Evolutionary conservation across 2,113 vertebrate genomes (phyloP), one percentile per base, ranked within the genome.

Genomic region (Amazona guildingii): DNA sequence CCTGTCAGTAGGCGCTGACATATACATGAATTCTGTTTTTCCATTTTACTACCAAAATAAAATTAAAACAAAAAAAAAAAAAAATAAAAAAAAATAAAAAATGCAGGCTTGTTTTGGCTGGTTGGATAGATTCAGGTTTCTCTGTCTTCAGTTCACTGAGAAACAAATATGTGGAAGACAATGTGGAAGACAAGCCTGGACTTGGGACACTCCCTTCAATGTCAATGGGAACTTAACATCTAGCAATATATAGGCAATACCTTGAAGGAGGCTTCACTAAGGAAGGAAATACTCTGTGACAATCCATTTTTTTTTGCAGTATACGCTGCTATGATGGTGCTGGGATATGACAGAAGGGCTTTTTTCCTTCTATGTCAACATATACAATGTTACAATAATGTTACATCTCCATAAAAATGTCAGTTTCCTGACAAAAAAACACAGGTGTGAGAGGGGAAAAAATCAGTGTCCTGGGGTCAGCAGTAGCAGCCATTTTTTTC

Each of bases 181-280:
- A 44, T 12, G 7, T 55, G 6, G 29, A 59, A 75, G 52, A 73
- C 10, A 54, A 72, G 18, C 8, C 27, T 61, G 39, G 85, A 49
- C 9, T 43, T 2, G 0, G 21, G 52, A 41, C 10, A 41, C 4
- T 46, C 15, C 57, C 7, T 72, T 72, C 9, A 11, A 1, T 41
- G 35, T 33, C 43, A 68, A 9, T 14, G 29, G 29, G 20, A 57
- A 29, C 15, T 35, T 57, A 77, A 57, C 14, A 6, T 39, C 46
- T 67, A 41, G n/a, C 17, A 39, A 67, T 24, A 37, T 15, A 31
- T 3, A 72, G 10, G n/a, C 13, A 83, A 74, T 20, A 27, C 23
- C 29, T 46, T 63, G 59, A 92, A 83, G 21, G 21, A 2, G 6
- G 29, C 16, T 59, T 46, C 31, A 13, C 20, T 46, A 6, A 28